Conservation (phyloP, 1,140 invertebrate species). For the Drosophila rhopaloa region DNA sequence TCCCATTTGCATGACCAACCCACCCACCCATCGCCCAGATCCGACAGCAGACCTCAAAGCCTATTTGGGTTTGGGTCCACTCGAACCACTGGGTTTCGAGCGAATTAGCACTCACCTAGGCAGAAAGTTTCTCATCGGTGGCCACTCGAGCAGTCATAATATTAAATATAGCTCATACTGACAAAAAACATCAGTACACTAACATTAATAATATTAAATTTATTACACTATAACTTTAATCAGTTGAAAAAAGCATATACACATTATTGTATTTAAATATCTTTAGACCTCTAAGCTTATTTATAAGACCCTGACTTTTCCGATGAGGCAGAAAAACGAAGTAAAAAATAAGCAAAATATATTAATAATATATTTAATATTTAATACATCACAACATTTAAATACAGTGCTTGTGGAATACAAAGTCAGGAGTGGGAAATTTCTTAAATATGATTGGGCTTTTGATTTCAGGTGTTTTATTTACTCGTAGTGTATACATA, state of each 20-base stretch:
- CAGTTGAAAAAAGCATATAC: too few relatives aligned
- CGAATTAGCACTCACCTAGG: conserved; percentile 64
- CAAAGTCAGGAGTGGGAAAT: background rate
- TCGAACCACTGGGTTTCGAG: conserved; percentile 47
- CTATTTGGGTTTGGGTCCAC: conserved; percentile 48
- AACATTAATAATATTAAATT: too few relatives aligned
- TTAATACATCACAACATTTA: too few relatives aligned
- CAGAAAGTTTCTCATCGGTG: conserved; percentile 32
- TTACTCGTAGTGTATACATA: conserved; percentile 26
- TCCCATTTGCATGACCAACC: conserved; percentile 42
- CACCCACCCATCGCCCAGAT: conserved; percentile 1
- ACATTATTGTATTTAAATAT: too few relatives aligned
- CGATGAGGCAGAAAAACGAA: too few relatives aligned
- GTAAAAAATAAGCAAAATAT: background rate
- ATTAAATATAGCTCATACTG: conserved; percentile 12
- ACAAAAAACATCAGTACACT: background rate
- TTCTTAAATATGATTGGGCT: background rate
- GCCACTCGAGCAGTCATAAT: conserved; percentile 32
- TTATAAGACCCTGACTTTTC: too few relatives aligned
- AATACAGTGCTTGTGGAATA: too few relatives aligned
- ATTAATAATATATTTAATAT: background rate
- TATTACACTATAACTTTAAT: too few relatives aligned
- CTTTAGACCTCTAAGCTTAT: too few relatives aligned
- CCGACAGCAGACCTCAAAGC: conserved; percentile 37
- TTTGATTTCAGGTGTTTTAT: conserved; percentile 7